Evolutionary conservation across 2,113 vertebrate species (phyloP).

Genomic region (Cyanistes caeruleus): DNA sequence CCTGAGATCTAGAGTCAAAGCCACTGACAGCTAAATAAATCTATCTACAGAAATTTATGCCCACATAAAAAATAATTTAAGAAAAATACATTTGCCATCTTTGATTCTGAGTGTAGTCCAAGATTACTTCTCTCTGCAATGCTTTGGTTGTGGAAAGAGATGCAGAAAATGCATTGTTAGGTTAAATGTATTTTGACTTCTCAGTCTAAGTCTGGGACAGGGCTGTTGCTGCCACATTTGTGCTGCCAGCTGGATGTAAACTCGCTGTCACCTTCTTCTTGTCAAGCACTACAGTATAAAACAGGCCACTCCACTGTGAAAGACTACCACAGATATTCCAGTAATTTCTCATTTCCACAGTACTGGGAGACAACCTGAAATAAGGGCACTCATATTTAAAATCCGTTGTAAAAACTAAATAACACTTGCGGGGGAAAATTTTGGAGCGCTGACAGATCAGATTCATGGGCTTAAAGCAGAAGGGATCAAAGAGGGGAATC

Average conservation of each 20-base stretch:
- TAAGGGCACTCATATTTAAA: not conserved
- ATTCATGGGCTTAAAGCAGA: not conserved
- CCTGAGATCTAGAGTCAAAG: not conserved
- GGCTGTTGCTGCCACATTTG: not conserved
- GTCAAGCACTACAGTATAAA: not conserved
- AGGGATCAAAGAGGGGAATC: not conserved
- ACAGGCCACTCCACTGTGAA: not conserved
- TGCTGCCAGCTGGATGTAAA: not conserved
- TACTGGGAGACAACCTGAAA: not conserved
- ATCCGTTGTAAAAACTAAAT: not conserved
- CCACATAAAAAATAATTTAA: not conserved
- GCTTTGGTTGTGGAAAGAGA: not conserved
- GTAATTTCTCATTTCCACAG: not conserved
- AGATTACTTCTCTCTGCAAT: not conserved
- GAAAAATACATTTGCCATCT: not conserved
- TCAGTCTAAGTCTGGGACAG: not conserved
- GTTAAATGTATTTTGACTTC: not conserved
- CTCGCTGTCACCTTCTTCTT: not conserved
- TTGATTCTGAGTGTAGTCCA: not conserved
- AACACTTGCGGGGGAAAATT: not conserved
- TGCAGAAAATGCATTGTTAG: not conserved
- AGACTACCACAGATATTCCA: not conserved
- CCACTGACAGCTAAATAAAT: not conserved
- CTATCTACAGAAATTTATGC: not conserved
- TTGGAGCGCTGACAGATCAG: not conserved